Evolutionary conservation across 2,113 vertebrate genomes (phyloP), one percentile per base, ranked within the genome.

Genomic region (Prochilodus magdalenae): DNA sequence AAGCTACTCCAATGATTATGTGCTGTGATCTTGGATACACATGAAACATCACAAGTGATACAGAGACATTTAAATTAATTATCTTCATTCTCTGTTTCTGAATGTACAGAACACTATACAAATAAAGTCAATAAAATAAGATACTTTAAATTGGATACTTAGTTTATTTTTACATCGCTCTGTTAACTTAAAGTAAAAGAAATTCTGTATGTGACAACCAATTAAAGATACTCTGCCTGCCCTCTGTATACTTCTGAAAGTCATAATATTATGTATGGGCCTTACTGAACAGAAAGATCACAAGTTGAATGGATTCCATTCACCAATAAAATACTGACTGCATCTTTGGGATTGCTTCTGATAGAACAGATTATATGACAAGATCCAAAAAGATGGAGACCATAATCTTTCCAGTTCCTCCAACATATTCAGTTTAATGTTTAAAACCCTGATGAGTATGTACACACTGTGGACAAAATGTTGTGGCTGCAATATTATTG

Each of bases 211-310:
- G 89, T 93, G 90, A 7, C 36, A 3, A 36, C 36, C 36, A 44
- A 44, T 44, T 44, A 93, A 89, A 90, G 87, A 93, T 91, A 85
- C 81, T 79, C 73, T 80, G 24, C 69, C 24, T 47, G 22, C 29
- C 49, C n/a, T 65, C n/a, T 33, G 33, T 40, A 75, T 79, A 91
- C 89, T 80, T 77, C 59, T 75, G 16, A 44, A 36, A 18, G 85
- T 81, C 85, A 85, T 82, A 59, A 85, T 80, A 83, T 71, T 83
- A 81, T 77, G 85, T 84, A 36, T 51, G 66, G 75, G 76, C 53
- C 86, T 85, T 88, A 90, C 91, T 89, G 88, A 92, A 89, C 84
- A 82, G 78, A 86, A 82, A 90, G 90, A 92, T 93, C 90, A 90
- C 88, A 91, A 65, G 36, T 65, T 81, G 67, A 86, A 82, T 85